Conservation (phyloP, 2,113 vertebrate genomes). For the Narcine bancroftii region DNA sequence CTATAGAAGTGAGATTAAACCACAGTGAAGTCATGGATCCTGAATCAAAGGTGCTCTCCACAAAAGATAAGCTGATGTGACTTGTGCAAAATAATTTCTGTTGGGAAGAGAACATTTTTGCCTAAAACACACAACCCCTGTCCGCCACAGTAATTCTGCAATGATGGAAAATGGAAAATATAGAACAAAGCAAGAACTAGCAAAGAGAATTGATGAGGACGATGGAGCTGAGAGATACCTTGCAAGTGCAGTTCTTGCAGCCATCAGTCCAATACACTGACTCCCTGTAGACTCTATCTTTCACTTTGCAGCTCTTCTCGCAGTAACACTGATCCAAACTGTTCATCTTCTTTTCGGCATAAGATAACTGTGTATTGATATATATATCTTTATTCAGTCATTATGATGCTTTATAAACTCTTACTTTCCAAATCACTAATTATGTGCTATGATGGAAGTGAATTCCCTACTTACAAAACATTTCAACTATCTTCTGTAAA, state of each 20-base stretch:
- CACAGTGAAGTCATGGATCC: no score
- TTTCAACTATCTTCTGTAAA: not conserved
- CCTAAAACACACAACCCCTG: not conserved
- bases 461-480: no score
- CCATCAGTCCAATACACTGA: constrained; percentile 90
- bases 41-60: no score
- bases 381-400: not conserved
- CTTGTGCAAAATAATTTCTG: not conserved
- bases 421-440: not conserved
- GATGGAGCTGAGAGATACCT: constrained; percentile 59
- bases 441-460: not conserved
- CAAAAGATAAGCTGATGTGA: not conserved
- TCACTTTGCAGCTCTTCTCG: constrained; percentile 88
- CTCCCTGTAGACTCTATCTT: constrained; percentile 84
- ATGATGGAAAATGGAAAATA: not conserved
- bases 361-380: constrained; percentile 70
- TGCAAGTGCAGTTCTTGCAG: constrained; percentile 97
- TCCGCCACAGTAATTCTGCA: not conserved
- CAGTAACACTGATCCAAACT: constrained; percentile 94
- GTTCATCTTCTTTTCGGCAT: constrained; percentile 93
- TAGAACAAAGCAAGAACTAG: not conserved
- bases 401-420: not conserved
- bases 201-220: constrained; percentile 39
- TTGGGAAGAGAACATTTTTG: not conserved
- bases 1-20: no score